phyloP scores from a whole-genome alignment of 2,113 vertebrate genomes.

The Sciurus niger region DNA sequence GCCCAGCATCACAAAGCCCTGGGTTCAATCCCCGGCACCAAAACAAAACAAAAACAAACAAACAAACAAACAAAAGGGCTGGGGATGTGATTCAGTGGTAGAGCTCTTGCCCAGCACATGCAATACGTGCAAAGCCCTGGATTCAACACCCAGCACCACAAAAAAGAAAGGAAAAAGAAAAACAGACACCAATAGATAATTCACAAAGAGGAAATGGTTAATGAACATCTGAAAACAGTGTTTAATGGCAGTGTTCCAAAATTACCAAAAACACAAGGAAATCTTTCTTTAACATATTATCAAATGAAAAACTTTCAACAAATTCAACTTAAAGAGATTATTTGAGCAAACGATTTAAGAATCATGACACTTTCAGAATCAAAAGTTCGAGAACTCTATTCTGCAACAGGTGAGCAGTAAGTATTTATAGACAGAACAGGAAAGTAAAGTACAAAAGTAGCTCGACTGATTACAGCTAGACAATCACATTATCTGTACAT shows the following conservation, averaged over 20 bases:
- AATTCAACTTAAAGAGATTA: neutral
- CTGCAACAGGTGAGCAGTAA: neutral
- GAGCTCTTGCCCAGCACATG: too few species aligned
- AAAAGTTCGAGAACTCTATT: neutral
- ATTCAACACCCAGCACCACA: neutral
- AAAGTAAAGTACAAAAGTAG: neutral
- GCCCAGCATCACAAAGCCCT: neutral
- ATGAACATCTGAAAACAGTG: constrained; percentile 34
- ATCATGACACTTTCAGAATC: neutral
- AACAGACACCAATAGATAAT: neutral
- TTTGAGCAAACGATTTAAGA: neutral
- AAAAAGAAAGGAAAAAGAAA: too few species aligned
- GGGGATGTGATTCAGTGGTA: neutral
- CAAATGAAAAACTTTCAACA: neutral
- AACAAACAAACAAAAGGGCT: neutral
- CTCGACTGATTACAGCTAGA: neutral
- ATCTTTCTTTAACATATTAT: neutral
- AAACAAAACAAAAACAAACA: neutral
- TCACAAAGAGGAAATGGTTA: neutral
- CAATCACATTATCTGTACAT: neutral
- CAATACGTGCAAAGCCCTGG: neutral
- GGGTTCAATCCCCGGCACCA: neutral
- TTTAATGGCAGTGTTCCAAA: neutral
- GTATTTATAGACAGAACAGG: neutral
- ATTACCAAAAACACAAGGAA: constrained; percentile 24